These are phyloP conservation scores for Caenorhabditis sulstoni DNA, from an alignment of 2,888 invertebrate species.

Conservation along the genomic window DNA sequence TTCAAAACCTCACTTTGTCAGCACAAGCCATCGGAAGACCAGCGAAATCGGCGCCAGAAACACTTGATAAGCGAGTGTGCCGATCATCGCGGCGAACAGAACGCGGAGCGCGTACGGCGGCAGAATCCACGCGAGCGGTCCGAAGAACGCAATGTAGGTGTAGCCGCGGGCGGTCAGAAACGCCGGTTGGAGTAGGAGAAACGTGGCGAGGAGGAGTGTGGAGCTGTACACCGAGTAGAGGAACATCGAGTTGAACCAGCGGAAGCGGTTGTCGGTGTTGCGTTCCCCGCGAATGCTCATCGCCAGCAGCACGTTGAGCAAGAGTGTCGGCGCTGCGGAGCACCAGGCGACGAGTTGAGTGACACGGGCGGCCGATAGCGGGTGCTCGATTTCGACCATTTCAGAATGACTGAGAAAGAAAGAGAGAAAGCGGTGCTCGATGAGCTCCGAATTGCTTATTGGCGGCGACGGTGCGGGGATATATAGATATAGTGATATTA, in stretches of 20 bases:
- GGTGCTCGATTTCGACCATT: background rate
- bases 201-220: background rate
- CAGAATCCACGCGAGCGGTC: conserved; percentile 8
- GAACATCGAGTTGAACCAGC: conserved; percentile 41
- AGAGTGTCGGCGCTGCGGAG: background rate
- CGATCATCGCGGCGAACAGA: background rate
- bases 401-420: conserved; percentile 6
- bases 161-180: conserved; percentile 9
- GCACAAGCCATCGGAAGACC: too few species aligned
- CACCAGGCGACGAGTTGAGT: conserved; percentile 19
- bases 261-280: conserved; percentile 18
- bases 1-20: too few species aligned
- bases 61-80: conserved; percentile 5
- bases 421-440: background rate
- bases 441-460: too few species aligned
- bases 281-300: conserved; percentile 13
- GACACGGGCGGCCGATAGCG: background rate
- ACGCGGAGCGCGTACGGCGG: background rate
- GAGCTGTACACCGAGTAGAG: conserved; percentile 12
- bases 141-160: conserved; percentile 28
- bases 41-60: conserved; percentile 4
- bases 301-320: conserved; percentile 12
- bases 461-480: too few species aligned
- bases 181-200: conserved; percentile 15
- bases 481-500: too few species aligned